Evolutionary conservation across 2,888 invertebrate genomes (phyloP), one percentile per base, ranked within the genome.

Genomic region (Euplagia quadripunctaria): DNA sequence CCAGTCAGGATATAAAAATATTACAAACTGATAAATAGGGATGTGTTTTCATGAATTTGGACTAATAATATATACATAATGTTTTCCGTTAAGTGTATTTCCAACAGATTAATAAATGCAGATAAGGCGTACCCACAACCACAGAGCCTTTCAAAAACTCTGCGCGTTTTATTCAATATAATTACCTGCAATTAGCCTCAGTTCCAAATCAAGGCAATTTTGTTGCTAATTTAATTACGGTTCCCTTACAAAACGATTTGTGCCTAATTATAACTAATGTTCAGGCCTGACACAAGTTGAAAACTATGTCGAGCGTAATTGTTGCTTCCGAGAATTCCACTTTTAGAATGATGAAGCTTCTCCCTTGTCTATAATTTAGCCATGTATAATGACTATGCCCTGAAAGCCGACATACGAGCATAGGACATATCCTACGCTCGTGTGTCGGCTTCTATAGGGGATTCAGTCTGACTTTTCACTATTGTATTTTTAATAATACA

Each of bases 191-290:
- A 61, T 70, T 71, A 68, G 14, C 31, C 46, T 61, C 64, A 61
- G 69, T 65, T 58, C 8, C 42, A 69, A 80, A 76, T 72, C 77
- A 64, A 31, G 9, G 17, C 41, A 72, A 68, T 75, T 76, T 73
- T 46, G 20, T 66, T 69, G 51, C 67, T 72, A 64, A 83, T 78
- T 71, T 70, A 70, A 75, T 78, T 8, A 71, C 20, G 14, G 42
- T 41, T 78, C 58, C 46, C 64, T 70, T 72, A 68, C 58, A 58
- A 73, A 82, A 74, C 72, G 70, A 79, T 79, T 70, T 70, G 42
- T 51, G 64, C 64, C 41, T 80, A 78, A 80, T 80, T 78, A 78
- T 71, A 66, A 77, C 73, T 68, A 72, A 80, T 78, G 58, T 74
- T 75, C 61, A 42, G 17, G 69, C 61, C 68, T 64, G 20, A 64